Percentiles rank a stretch among this genome's conserved stretches.
phyloP scores from a whole-genome alignment of 2,888 invertebrate genomes.

The Eueremaeus valkanovi region DNA sequence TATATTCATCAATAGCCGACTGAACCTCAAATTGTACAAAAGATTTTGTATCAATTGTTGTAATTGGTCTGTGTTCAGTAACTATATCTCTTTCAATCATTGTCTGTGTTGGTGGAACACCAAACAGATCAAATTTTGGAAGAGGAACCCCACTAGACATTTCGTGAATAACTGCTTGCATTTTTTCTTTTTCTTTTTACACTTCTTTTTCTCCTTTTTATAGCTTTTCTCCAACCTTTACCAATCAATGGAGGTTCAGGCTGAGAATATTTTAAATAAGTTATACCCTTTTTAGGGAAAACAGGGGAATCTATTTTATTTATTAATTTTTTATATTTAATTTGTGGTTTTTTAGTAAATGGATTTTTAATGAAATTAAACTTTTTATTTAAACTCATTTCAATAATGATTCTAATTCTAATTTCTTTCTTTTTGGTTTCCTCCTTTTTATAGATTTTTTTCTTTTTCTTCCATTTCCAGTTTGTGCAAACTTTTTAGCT shows the following conservation, averaged over 20 bases:
- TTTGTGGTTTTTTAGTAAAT: too few relatives aligned
- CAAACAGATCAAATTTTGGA: slow-evolving; percentile 31
- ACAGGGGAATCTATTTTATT: too few relatives aligned
- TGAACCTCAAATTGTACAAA: neutral
- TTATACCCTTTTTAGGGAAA: too few relatives aligned
- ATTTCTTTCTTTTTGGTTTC: too few relatives aligned
- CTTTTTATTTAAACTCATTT: too few relatives aligned
- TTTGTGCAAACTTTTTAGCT: neutral
- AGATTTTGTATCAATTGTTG: neutral
- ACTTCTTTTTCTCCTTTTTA: neutral
- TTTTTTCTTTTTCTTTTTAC: neutral
- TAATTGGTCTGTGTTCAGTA: slow-evolving; percentile 32
- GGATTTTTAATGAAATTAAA: too few relatives aligned
- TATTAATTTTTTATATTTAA: too few relatives aligned
- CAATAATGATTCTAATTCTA: too few relatives aligned
- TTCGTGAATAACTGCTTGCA: slow-evolving; percentile 1
- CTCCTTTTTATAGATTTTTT: neutral
- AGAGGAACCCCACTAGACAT: neutral
- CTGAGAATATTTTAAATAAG: too few relatives aligned
- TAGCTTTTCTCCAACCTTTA: neutral
- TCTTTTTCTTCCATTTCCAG: neutral
- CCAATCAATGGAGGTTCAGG: too few relatives aligned
- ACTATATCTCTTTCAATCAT: neutral
- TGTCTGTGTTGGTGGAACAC: slow-evolving; percentile 26
- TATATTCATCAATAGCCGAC: neutral